Base-by-base conservation (phyloP, 1,140 invertebrate species). In the Lepidostoma basale region DNA sequence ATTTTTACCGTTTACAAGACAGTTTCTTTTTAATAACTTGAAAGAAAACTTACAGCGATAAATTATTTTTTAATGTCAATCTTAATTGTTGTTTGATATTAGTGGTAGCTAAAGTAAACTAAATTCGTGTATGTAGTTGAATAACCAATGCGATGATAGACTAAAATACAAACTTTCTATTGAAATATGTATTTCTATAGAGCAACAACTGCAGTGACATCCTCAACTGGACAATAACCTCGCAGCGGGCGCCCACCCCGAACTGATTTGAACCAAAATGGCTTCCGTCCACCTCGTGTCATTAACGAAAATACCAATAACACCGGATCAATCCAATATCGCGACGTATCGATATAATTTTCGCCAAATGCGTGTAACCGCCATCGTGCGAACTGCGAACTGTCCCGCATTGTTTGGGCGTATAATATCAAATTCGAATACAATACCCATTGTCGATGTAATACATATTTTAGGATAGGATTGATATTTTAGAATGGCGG, bases 321-420 rank as follows among this genome's bases (percentile, higher is more conserved):
- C 12, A 23, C 3, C 2, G 3, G 6, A 1, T 10, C 58, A 18
- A 58, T 62, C 36, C 12, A 9, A 42, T 28, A 18, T 44, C n/a
- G 40, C 20, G 25, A 59, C 20, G 25, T 44, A 44, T 62, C 39
- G 58, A 62, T 62, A 62, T 62, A 8, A 62, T 58, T 58, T 36
- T 58, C 22, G 22, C 47, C 47, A 23, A 22, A 36, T 22, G 44
- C 44, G 44, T 47, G 44, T 36, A 36, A 36, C 28, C 26, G 26
- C 52, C 10, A 33, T 33, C n/a, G 52, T 56, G 5, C 16, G 3
- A 47, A 25, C 33, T 36, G 33, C 14, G 5, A 6, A 9, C 14
- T 36, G 10, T 9, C 14, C 1, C 14, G 33, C 14, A 36, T 36
- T n/a, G 5, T 12, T 12, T 36, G 14, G 10, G 14, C 33, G 36